Conservation (phyloP, 2,888 invertebrate genomes). For the Campopleginae sp. region DNA sequence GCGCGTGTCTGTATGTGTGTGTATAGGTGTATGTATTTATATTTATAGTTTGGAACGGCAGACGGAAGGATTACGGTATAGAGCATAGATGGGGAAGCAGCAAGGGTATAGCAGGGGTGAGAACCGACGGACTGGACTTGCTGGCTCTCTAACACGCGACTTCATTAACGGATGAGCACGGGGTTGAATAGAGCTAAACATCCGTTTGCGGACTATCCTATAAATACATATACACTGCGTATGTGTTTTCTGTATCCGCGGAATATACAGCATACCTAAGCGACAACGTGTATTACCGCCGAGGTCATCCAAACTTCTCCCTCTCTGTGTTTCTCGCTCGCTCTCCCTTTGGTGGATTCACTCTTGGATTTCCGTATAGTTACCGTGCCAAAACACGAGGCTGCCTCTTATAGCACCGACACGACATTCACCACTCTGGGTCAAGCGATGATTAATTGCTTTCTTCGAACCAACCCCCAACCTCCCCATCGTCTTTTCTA, state of each 20-base stretch:
- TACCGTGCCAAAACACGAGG: slow-evolving; percentile 54
- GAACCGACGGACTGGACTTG: slow-evolving; percentile 77
- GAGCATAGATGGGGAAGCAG: slow-evolving; percentile 34
- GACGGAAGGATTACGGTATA: slow-evolving; percentile 17
- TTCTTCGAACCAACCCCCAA: slow-evolving; percentile 58
- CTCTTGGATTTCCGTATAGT: slow-evolving; percentile 56
- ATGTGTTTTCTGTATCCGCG: slow-evolving; percentile 1
- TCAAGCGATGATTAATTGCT: slow-evolving; percentile 79
- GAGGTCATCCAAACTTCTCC: slow-evolving; percentile 32
- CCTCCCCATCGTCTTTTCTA: slow-evolving; percentile 26
- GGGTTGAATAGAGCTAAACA: slow-evolving; percentile 78
- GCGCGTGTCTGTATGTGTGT: too few relatives aligned
- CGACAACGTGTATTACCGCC: slow-evolving; percentile 32
- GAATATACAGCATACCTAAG: slow-evolving; percentile 45
- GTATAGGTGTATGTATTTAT: not conserved
- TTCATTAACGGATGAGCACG: slow-evolving; percentile 80
- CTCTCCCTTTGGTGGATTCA: not conserved
- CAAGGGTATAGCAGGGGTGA: slow-evolving; percentile 17
- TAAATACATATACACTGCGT: not conserved
- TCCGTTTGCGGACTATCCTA: slow-evolving; percentile 60
- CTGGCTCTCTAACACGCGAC: slow-evolving; percentile 79
- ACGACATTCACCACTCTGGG: slow-evolving; percentile 63
- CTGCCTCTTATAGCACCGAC: slow-evolving; percentile 57
- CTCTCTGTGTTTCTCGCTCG: not conserved
- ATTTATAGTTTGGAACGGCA: slow-evolving; percentile 6